These are phyloP conservation scores for Pipistrellus pygmaeus DNA, from an alignment of 2,797 vertebrate species.

Conservation along the genomic window DNA sequence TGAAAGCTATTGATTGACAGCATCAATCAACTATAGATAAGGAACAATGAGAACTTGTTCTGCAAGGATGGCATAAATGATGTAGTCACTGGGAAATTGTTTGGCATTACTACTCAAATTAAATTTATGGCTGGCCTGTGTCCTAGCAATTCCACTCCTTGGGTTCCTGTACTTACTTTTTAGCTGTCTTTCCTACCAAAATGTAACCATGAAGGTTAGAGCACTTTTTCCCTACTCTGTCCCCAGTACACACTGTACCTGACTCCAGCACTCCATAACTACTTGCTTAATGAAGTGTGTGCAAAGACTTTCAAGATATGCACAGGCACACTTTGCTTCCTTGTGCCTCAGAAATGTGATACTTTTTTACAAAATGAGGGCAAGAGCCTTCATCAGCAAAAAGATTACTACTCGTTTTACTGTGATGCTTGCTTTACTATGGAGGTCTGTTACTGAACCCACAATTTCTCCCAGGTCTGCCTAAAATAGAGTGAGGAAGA, in stretches of 20 bases:
- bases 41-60: not conserved
- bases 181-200: not conserved
- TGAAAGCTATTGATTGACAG: not conserved
- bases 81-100: no score
- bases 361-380: not conserved
- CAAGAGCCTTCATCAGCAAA: not conserved
- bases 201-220: not conserved
- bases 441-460: not conserved
- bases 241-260: not conserved
- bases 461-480: no score
- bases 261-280: not conserved
- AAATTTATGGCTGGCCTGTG: not conserved
- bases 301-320: not conserved
- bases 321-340: not conserved
- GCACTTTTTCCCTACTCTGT: not conserved
- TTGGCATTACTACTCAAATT: not conserved
- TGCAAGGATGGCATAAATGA: no score
- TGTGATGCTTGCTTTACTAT: not conserved
- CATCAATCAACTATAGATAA: not conserved
- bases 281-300: not conserved
- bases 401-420: not conserved
- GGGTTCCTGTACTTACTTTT: not conserved
- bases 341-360: no score
- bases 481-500: not conserved
- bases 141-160: not conserved